phyloP scores from a whole-genome alignment of 2,797 vertebrate genomes.

The Sylvia borin region DNA sequence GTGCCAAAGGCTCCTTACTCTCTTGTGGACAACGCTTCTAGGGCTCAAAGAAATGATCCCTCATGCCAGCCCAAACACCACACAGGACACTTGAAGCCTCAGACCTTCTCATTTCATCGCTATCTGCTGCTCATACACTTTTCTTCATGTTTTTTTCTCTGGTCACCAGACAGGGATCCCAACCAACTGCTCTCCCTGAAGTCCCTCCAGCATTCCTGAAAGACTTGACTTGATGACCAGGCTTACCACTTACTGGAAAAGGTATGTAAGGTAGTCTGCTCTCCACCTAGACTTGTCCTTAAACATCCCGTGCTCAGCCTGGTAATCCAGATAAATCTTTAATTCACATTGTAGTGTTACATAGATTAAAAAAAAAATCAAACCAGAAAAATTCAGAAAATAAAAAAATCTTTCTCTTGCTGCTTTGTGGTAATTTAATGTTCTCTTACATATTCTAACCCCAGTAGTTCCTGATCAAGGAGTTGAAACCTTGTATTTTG shows the following conservation, averaged over 20 bases:
- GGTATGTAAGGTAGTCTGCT: neutral
- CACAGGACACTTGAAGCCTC: neutral
- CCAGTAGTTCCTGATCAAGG: neutral
- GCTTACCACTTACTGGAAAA: neutral
- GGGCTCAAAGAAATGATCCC: neutral
- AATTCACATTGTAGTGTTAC: neutral
- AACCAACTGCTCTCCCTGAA: neutral
- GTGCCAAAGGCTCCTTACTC: neutral
- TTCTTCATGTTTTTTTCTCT: neutral
- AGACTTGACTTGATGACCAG: neutral
- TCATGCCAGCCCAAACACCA: neutral
- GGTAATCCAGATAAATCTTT: neutral
- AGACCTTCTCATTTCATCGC: neutral
- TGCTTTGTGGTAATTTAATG: neutral
- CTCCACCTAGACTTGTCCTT: neutral
- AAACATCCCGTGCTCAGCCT: neutral
- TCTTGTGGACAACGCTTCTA: neutral
- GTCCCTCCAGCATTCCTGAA: neutral
- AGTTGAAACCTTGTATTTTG: neutral
- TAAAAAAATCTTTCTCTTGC: neutral
- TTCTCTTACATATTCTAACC: neutral
- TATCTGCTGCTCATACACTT: neutral
- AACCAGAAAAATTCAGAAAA: neutral
- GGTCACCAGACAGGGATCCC: neutral
- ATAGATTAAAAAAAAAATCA: neutral